A percentile compares a stretch with the other conserved stretches of the same genome.
Conservation (phyloP, 2,113 vertebrate species). For the Cyrtonyx montezumae region DNA sequence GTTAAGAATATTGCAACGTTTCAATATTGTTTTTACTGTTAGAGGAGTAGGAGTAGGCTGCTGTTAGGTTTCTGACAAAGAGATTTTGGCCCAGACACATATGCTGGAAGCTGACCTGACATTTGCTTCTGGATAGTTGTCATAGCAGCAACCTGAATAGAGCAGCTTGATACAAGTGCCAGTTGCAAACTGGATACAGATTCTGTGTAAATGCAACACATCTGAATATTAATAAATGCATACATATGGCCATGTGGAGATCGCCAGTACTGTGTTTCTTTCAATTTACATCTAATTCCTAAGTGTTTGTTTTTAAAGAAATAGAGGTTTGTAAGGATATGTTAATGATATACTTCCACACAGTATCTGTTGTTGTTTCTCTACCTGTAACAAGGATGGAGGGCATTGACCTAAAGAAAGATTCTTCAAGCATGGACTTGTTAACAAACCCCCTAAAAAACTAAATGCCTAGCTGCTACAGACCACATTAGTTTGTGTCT, state of each 20-base stretch:
- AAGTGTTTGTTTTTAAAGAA: background rate
- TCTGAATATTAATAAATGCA: conserved; percentile 32
- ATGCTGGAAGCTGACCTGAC: conserved; percentile 75
- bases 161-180: conserved; percentile 42
- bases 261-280: background rate
- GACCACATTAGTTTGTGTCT: background rate
- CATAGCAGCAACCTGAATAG: conserved; percentile 79
- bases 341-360: background rate
- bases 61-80: conserved; percentile 76
- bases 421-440: conserved; percentile 19
- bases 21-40: conserved; percentile 54
- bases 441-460: background rate
- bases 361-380: background rate
- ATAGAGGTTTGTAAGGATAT: background rate
- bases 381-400: background rate
- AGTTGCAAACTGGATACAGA: background rate
- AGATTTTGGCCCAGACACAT: conserved; percentile 63
- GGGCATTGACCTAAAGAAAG: background rate
- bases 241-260: background rate
- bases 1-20: conserved; percentile 13
- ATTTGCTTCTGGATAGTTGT: conserved; percentile 79
- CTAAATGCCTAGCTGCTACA: background rate
- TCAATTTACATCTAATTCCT: background rate
- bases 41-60: conserved; percentile 43
- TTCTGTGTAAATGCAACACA: conserved; percentile 6